Base-by-base conservation (phyloP, 1,140 invertebrate species). In the Hesperophylax magnus region DNA sequence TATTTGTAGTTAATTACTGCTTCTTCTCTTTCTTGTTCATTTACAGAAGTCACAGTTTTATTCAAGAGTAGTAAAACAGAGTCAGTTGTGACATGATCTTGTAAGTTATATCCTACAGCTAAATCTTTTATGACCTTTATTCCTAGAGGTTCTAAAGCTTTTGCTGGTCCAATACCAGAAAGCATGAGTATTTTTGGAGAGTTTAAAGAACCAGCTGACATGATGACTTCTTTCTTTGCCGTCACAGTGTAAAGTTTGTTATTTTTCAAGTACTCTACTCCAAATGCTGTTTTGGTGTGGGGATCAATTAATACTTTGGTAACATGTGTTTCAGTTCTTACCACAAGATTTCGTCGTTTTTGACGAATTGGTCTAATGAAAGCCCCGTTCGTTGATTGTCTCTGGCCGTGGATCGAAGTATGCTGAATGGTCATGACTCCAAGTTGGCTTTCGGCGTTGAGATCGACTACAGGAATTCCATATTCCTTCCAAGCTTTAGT, bases 301-400 rank as follows among this genome's bases (percentile, higher is more conserved):
- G 89, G 89, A 88, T 97, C 93, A 84, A 97, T 95, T 1, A 96
- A 85, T 3, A 97, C 86, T 85, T 92, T 92, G 0, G 92, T 94
- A 0, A 93, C 95, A 65, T 94, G 91, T 0, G 95, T 92, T 76
- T 94, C 91, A 0, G 93, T 94, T 31, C 93, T 87, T 1, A 97
- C 91, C 65, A 91, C 89, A 24, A 98, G 88, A 87, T 98, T 98
- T 1, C 86, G 86, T 47, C 96, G 87, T 79, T 93, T 92, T 18
- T 92, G 85, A 47, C 94, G 88, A 60, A 94, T 93, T 0, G 95
- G 94, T 81, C 92, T 88, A 17, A 97, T 92, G 86, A 94, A 97
- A 1, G 94, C 95, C 20, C 87, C 89, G 78, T 96, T 94, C 0
- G 94, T 92, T 81, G 94, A 96, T 82, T 92, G 90, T 58, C 96